Conservation (phyloP, 2,113 vertebrate species). For the Planiliza haematocheilus region DNA sequence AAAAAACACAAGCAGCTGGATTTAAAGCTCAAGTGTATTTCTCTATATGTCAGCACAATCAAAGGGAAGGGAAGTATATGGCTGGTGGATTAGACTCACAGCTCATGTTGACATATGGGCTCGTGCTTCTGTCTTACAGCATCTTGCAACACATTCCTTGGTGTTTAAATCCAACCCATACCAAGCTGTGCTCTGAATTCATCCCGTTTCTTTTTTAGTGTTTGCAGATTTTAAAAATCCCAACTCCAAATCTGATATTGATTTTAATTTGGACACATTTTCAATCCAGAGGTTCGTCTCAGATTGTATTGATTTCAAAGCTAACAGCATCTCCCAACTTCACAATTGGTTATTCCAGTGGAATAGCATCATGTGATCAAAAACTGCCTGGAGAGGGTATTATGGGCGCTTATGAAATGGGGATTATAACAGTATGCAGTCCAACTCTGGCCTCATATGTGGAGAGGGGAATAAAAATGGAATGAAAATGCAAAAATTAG, state of each 20-base stretch:
- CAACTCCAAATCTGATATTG: neutral
- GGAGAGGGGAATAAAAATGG: conserved; percentile 24
- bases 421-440: conserved; percentile 59
- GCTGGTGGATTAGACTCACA: conserved; percentile 49
- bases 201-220: neutral
- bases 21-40: conserved; percentile 39
- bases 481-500: conserved; percentile 10
- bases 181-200: conserved; percentile 1
- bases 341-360: conserved; percentile 31
- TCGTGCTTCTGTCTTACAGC: conserved; percentile 65
- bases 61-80: conserved; percentile 19
- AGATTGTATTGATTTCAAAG: conserved; percentile 24
- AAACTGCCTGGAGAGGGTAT: conserved; percentile 59
- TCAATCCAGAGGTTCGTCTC: conserved; percentile 30
- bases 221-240: neutral
- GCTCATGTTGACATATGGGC: conserved; percentile 60
- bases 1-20: conserved; percentile 29
- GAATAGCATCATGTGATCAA: conserved; percentile 55
- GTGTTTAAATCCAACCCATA: conserved; percentile 31
- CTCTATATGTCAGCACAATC: conserved; percentile 40
- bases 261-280: conserved; percentile 25
- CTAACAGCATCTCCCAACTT: conserved; percentile 15
- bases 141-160: conserved; percentile 46
- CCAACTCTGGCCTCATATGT: conserved; percentile 46
- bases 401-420: conserved; percentile 59